Base-by-base conservation (phyloP, 1,140 invertebrate genomes). In the Tetranychus cinnabarinus region DNA sequence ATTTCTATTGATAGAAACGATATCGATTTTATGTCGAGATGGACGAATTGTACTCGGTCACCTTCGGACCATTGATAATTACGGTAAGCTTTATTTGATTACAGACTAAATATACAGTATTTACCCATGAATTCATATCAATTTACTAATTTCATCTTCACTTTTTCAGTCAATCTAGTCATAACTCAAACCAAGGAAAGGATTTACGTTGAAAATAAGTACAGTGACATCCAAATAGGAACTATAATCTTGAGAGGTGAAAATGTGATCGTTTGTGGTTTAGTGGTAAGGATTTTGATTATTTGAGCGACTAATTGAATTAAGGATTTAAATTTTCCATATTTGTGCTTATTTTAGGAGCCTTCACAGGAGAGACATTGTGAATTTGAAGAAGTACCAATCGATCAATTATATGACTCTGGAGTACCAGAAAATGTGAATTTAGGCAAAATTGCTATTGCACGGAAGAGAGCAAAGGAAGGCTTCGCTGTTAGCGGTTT, bases 261-360 rank as follows among this genome's bases (percentile, higher is more conserved):
- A 77, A 98, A 98, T 80, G 91, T 98, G 23, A 89, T 96, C 0
- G 77, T 98, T n/a, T 77, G 97, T 59, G 95, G 93, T 58, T 93
- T 97, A 81, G 87, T 90, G 71, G 86, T 89, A 78, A 82, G 82
- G 23, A 23, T 23, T 78, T 5, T 42, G 0, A 42, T 42, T 1
- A 0, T 42, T 42, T 0, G 39, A 42, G 39, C 5, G 39, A 42
- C 39, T 42, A 48, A 60, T 58, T 62, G 39, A 34, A 39, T 1
- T 5, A 23, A 34, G 12, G n/a, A 6, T 55, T 13, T 23, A 54
- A 68, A 56, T n/a, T 37, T 15, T 35, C 39, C 23, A 23, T 23
- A 23, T 23, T 33, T 8, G 31, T n/a, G 4, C 13, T 33, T 36
- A 45, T 13, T 60, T 52, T 15, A 50, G 66, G n/a, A 23, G 23